Conservation (phyloP, 2,888 invertebrate species). For the Drosophila tripunctata region DNA sequence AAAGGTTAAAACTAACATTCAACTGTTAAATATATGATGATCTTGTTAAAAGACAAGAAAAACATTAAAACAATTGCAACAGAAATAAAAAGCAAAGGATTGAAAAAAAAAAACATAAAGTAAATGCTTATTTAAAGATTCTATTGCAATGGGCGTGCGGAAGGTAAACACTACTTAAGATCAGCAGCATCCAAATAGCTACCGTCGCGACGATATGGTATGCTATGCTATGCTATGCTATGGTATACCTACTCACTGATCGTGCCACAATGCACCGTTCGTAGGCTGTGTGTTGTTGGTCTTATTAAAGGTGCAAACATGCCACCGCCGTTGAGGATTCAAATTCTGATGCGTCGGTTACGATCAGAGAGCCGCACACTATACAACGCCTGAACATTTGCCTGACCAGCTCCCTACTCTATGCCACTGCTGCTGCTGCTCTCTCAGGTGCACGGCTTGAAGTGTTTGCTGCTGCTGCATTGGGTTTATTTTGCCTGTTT, state of each 20-base stretch:
- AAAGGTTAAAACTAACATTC: conserved; percentile 27
- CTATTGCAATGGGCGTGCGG: conserved; percentile 49
- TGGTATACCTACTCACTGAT: conserved; percentile 9
- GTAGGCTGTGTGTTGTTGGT: conserved; percentile 46
- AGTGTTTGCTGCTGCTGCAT: conserved; percentile 60
- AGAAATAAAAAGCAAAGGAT: conserved; percentile 28
- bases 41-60: conserved; percentile 39
- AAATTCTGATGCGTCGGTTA: conserved; percentile 63
- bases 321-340: conserved; percentile 73
- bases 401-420: not conserved
- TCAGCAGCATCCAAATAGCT: conserved; percentile 26
- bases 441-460: conserved; percentile 47
- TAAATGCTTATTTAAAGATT: conserved; percentile 42
- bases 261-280: conserved; percentile 40
- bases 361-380: conserved; percentile 61
- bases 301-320: conserved; percentile 81
- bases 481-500: conserved; percentile 70
- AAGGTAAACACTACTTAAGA: conserved; percentile 44
- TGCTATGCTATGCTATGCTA: too few species aligned
- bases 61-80: conserved; percentile 34
- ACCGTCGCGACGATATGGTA: conserved; percentile 13
- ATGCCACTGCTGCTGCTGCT: conserved; percentile 6
- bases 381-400: not conserved
- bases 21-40: conserved; percentile 47
- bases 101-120: too few species aligned